Evolutionary conservation across 2,888 invertebrate species (phyloP), one percentile per base, ranked within the genome.

Genomic region (Galerucella calmariensis): DNA sequence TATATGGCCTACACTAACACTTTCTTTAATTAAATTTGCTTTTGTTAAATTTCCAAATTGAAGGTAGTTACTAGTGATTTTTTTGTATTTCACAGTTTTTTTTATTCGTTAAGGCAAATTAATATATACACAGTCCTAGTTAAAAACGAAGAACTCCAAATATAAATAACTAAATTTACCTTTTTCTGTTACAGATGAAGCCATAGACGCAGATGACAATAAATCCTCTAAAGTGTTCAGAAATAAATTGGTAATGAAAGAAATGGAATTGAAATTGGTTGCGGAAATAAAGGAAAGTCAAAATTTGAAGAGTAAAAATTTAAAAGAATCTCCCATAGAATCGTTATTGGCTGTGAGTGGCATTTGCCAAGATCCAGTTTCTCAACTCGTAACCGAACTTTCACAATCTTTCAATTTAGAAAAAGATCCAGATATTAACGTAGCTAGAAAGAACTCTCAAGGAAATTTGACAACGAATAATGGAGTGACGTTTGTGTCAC

Each of bases 211-310:
- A 61, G 86, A 87, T 78, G 87, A 88, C 82, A 77, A 73, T 74
- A 77, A 75, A 71, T 84, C 85, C 81, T 82, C 84, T 62, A 87
- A 86, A 84, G 83, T 88, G 77, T 86, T 89, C 81, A 88, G 88
- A 82, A 90, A 88, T 76, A 88, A 89, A 75, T 88, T 90, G 8
- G 91, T 92, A 46, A 92, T 94, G 90, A 95, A 95, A 83, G 95
- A 95, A 85, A 94, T 95, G 92, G 95, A 95, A 84, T 87, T 94
- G 67, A 94, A 94, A 85, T 87, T 94, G 41, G 94, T 95, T 65
- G 94, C 94, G 6, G 96, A 96, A 87, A 95, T 95, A 74, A 95
- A 95, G 85, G 94, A 95, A 84, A 90, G 92, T 71, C 92, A 93
- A 12, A 93, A 93, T 82, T 90, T 91, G 81, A 92, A 92, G 83